phyloP scores from a whole-genome alignment of 1,140 invertebrate genomes.

The Cepaea nemoralis region DNA sequence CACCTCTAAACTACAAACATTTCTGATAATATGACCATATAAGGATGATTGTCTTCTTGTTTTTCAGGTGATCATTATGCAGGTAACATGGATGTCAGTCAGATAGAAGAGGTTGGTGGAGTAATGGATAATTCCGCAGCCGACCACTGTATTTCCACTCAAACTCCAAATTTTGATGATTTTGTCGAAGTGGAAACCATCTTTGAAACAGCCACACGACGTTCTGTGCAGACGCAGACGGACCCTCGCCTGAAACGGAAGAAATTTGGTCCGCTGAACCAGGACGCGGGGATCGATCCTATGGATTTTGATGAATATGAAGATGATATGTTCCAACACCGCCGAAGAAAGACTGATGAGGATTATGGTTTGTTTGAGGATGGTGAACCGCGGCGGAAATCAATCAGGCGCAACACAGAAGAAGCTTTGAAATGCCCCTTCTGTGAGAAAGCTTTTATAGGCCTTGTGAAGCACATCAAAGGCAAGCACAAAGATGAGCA shows the following conservation, averaged over 20 bases:
- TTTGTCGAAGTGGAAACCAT: conserved; percentile 67
- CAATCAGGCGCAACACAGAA: conserved; percentile 64
- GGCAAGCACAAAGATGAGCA: conserved; percentile 67
- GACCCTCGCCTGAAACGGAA: conserved; percentile 66
- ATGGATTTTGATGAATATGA: conserved; percentile 48
- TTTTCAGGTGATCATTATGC: conserved; percentile 29
- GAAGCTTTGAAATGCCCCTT: conserved; percentile 68
- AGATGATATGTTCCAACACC: conserved; percentile 49
- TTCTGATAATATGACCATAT: too few relatives aligned
- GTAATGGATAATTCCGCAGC: conserved; percentile 26
- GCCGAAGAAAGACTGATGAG: conserved; percentile 56
- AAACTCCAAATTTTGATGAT: conserved; percentile 52
- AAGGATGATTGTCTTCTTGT: not conserved
- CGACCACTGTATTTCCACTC: conserved; percentile 48
- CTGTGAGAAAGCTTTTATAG: conserved; percentile 68
- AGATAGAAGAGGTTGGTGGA: conserved; percentile 29
- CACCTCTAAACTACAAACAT: too few relatives aligned
- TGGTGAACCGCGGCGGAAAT: conserved; percentile 60
- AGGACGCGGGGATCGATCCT: conserved; percentile 55
- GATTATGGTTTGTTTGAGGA: conserved; percentile 66
- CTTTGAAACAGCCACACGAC: conserved; percentile 57
- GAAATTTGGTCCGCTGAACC: conserved; percentile 65
- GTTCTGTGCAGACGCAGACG: conserved; percentile 67
- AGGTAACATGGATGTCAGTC: conserved; percentile 31
- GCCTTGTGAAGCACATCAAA: conserved; percentile 67